Evolutionary conservation across 37 sponge, comb jelly and placozoan genomes (phyloP).

Genomic region (Aphrocallistes beatrix): DNA sequence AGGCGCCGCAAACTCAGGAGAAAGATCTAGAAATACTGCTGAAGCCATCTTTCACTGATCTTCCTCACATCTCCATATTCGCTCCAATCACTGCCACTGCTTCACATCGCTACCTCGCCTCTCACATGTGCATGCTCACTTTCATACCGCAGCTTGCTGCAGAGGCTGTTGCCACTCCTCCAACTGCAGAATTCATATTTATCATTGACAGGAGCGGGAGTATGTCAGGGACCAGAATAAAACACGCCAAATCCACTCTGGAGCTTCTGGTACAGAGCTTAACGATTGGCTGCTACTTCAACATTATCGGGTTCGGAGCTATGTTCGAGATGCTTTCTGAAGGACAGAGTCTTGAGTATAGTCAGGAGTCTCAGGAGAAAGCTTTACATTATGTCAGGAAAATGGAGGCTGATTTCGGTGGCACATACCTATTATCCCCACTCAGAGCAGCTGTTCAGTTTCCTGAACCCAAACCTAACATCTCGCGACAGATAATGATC

Average conservation of each 20-base stretch:
- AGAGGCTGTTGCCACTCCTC: background rate
- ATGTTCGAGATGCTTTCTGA: background rate
- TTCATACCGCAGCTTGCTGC: background rate
- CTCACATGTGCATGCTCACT: background rate
- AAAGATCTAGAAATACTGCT: background rate
- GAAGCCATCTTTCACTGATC: background rate
- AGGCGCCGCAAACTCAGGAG: background rate
- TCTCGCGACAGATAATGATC: background rate
- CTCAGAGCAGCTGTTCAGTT: background rate
- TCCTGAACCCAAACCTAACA: background rate
- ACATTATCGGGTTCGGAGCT: constrained; percentile 16
- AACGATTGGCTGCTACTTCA: constrained; percentile 19
- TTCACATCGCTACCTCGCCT: background rate
- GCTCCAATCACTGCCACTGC: background rate
- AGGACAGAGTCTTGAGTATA: background rate
- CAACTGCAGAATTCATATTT: background rate
- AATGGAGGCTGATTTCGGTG: background rate
- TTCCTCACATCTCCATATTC: background rate
- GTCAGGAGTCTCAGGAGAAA: background rate
- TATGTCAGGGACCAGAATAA: background rate
- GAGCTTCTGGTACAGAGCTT: background rate
- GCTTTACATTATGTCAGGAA: background rate
- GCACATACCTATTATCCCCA: background rate
- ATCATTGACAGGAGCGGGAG: constrained; percentile 19
- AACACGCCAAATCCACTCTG: background rate